Evolutionary conservation across 2,113 vertebrate species (phyloP), one percentile per base, ranked within the genome.

Genomic region (Rhizomys pruinosus): DNA sequence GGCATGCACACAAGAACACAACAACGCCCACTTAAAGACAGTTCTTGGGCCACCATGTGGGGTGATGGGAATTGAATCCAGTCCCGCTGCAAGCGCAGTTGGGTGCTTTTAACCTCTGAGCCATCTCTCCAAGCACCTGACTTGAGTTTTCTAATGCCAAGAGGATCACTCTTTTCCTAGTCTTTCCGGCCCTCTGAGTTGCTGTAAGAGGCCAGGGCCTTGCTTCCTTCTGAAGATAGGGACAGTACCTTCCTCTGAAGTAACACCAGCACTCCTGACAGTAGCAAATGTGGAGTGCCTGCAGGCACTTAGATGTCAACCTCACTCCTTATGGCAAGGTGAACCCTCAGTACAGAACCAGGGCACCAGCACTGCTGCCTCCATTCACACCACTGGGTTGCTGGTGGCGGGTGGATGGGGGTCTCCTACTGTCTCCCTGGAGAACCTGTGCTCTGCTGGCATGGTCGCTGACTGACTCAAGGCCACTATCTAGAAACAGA

Each of bases 301-400:
- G 32, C 27, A 15, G 34, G 7, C 29, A 23, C 69, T 68, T 39
- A 37, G 13, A 37, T 3, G 0, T 0, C 1, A 63, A 34, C 42
- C 29, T n/a, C 7, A n/a, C 25, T 32, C 34, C 47, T 61, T 23
- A 55, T 0, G 1, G 42, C 61, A 16, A 1, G 0, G 3, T 63
- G 47, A 22, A 27, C 34, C 32, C 27, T 64, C 19, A 0, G 3
- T 22, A 52, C 42, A 84, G 52, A 59, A 1, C 19, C 22, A 25
- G 37, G 84, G 25, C 4, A 1, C 34, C 1, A 66, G 11, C 2
- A 2, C 59, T 8, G 2, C 66, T 32, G 3, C 77, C 71, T 87
- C 55, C 47, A 2, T 57, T 47, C 2, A 8, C 4, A 57, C 5
- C 79, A 20, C 23, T 1, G 4, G n/a, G 42, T 34, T 25, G 23